phyloP scores from a whole-genome alignment of 2,888 invertebrate genomes.

The Drosophila hamatofila region DNA sequence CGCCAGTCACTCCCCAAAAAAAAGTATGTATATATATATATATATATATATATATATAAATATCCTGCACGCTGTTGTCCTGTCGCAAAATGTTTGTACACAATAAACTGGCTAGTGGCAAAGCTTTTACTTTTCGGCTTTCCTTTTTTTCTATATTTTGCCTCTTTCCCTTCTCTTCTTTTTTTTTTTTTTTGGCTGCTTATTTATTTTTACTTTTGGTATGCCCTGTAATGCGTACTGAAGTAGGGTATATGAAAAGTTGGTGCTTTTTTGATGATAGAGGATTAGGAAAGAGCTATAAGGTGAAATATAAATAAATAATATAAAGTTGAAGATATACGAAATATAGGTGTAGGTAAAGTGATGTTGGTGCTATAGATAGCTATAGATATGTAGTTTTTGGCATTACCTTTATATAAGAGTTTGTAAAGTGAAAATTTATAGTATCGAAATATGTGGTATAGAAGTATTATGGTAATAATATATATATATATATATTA shows the following conservation, averaged over 20 bases:
- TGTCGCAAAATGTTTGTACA: conserved; percentile 70
- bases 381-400: no score
- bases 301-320: no score
- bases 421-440: no score
- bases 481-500: no score
- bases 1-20: conserved; percentile 53
- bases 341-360: no score
- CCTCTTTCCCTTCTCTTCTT: conserved; percentile 53
- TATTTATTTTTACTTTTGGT: conserved; percentile 62
- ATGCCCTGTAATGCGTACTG: conserved; percentile 39
- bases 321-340: no score
- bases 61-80: conserved; percentile 1
- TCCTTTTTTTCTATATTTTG: conserved; percentile 54
- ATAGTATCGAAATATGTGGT: no score
- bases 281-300: neutral
- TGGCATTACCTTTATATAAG: no score
- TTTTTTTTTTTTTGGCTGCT: conserved; percentile 27
- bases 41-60: neutral
- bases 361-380: no score
- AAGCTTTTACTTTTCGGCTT: conserved; percentile 79
- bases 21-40: neutral
- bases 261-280: neutral
- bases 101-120: conserved; percentile 69
- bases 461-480: no score
- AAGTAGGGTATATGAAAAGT: conserved; percentile 28